These are phyloP conservation scores for Leptopilina boulardi DNA, from an alignment of 1,140 invertebrate genomes.

Conservation along the genomic window DNA sequence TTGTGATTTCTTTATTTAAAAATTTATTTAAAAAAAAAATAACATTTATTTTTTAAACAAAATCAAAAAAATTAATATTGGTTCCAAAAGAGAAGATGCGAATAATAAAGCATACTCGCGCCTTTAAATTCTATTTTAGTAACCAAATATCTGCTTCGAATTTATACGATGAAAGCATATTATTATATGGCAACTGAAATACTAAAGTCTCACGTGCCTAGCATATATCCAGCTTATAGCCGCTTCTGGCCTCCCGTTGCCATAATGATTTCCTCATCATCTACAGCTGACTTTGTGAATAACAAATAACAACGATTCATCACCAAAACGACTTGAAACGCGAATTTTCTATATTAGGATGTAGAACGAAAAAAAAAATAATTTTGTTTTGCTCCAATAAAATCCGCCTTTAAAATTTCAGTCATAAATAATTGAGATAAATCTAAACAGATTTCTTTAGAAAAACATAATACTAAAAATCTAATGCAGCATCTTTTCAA, in stretches of 20 bases:
- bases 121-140: constrained; percentile 1
- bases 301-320: constrained; percentile 18
- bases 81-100: background rate
- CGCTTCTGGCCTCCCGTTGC: constrained; percentile 17
- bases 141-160: constrained; percentile 3
- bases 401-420: background rate
- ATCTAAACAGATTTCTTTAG: background rate
- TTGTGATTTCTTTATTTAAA: too few relatives aligned
- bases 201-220: constrained; percentile 29
- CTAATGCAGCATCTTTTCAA: background rate
- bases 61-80: background rate
- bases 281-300: constrained; percentile 14
- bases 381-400: background rate
- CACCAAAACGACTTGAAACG: constrained; percentile 1
- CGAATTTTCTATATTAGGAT: background rate
- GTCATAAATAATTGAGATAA: constrained; percentile 8
- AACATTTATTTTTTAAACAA: too few relatives aligned
- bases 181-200: constrained; percentile 29
- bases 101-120: too few relatives aligned
- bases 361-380: too few relatives aligned
- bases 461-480: too few relatives aligned
- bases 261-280: constrained; percentile 33
- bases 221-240: constrained; percentile 27
- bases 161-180: constrained; percentile 22
- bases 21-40: too few relatives aligned